Conservation (phyloP, 2,888 invertebrate genomes). For the Nebria salina region DNA sequence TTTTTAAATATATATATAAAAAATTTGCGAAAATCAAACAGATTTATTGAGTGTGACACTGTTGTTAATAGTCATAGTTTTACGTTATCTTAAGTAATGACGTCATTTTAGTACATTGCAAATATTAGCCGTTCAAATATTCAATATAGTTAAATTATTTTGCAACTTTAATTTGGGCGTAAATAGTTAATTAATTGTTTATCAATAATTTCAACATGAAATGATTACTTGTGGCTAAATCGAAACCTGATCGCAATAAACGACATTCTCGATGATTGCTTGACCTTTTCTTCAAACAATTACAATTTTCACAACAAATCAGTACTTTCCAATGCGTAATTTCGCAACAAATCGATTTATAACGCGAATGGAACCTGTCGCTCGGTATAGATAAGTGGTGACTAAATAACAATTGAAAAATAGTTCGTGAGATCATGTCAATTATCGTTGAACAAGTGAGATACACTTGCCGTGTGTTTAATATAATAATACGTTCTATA, state of each 20-base stretch:
- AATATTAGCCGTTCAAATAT: too few species aligned
- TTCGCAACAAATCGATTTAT: background rate
- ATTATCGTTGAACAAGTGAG: background rate
- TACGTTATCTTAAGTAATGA: too few species aligned
- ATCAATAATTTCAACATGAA: background rate
- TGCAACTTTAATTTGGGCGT: background rate
- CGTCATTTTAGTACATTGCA: too few species aligned
- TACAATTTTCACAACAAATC: background rate
- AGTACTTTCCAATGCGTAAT: background rate
- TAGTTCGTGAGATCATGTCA: background rate
- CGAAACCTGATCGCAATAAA: background rate
- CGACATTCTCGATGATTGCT: background rate
- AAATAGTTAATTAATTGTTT: background rate
- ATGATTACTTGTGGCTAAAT: background rate
- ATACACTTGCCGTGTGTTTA: constrained; percentile 1
- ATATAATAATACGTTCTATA: background rate
- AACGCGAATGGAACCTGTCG: background rate
- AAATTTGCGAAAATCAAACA: too few species aligned
- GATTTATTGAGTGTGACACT: too few species aligned
- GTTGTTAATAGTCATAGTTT: too few species aligned
- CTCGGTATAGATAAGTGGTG: background rate
- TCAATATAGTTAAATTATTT: too few species aligned
- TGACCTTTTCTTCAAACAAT: background rate
- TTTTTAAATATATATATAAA: too few species aligned
- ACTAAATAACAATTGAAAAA: background rate